A percentile compares a stretch with the other conserved stretches of the same genome.
phyloP scores from a whole-genome alignment of 1,140 invertebrate genomes.

The Zaprionus africanus region DNA sequence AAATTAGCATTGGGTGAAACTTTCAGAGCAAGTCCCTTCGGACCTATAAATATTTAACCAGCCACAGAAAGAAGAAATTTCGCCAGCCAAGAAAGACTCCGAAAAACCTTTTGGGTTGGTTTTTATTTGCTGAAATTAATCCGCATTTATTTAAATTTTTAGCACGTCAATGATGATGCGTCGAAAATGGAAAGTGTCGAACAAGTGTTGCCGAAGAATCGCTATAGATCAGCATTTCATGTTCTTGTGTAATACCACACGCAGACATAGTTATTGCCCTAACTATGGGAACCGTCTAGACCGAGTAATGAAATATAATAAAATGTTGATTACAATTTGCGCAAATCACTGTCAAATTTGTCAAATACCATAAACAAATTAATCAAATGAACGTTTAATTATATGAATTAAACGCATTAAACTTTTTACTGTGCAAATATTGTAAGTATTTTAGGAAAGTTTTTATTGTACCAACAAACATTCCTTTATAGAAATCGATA shows the following conservation, averaged over 20 bases:
- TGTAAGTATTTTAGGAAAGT: background rate
- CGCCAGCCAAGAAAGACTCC: conserved; percentile 28
- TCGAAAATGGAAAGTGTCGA: conserved; percentile 41
- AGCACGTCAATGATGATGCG: conserved; percentile 27
- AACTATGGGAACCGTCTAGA: conserved; percentile 29
- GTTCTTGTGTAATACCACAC: background rate
- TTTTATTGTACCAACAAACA: background rate
- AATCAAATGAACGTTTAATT: conserved; percentile 32
- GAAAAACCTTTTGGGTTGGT: conserved; percentile 14
- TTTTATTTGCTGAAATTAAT: conserved; percentile 18
- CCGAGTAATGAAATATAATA: background rate
- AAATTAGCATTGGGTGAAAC: conserved; percentile 27
- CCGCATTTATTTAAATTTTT: conserved; percentile 43
- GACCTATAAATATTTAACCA: conserved; percentile 24
- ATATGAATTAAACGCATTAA: conserved; percentile 41
- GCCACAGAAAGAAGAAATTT: conserved; percentile 40
- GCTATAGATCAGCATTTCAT: no score
- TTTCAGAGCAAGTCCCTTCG: conserved; percentile 1
- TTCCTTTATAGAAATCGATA: background rate
- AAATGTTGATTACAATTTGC: conserved; percentile 25
- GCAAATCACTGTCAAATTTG: conserved; percentile 22
- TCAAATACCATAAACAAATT: conserved; percentile 38
- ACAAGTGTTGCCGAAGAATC: background rate
- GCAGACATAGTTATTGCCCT: background rate
- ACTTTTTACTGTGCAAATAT: conserved; percentile 17